Conservation (phyloP, 2,797 vertebrate species). For the Gallinago nigripennis region DNA sequence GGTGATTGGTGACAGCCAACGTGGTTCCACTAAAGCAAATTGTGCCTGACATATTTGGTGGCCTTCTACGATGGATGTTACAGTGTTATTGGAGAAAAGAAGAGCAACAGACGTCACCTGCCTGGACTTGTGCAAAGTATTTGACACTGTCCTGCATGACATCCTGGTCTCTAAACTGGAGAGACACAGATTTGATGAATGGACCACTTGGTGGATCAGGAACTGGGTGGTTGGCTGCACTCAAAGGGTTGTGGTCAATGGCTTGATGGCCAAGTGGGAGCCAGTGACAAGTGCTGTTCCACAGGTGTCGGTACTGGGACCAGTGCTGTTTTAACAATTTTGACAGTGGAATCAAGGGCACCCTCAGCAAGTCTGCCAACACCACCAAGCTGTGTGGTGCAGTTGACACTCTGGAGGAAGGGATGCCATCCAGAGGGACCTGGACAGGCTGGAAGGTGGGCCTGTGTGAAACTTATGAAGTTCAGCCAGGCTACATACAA, state of each 20-base stretch:
- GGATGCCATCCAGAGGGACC: background rate
- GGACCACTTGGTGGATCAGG: background rate
- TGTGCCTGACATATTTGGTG: background rate
- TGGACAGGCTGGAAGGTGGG: background rate
- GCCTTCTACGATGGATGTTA: background rate
- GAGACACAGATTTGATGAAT: background rate
- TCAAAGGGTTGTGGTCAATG: background rate
- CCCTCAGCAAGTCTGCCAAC: background rate
- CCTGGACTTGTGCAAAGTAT: background rate
- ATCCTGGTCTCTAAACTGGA: background rate
- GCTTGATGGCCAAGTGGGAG: background rate
- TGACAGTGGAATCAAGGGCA: background rate
- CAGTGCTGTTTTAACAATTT: background rate
- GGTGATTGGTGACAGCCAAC: background rate
- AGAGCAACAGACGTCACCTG: background rate
- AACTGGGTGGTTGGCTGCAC: background rate
- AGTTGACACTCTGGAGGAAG: background rate
- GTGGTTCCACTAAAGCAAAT: background rate
- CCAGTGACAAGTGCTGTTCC: background rate
- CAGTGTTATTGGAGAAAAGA: background rate
- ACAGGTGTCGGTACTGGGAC: background rate
- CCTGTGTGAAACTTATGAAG: background rate
- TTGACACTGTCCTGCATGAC: background rate
- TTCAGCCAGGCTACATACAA: background rate
- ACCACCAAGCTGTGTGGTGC: background rate